Conservation (phyloP, 2,888 invertebrate species). For the Dynastes maya region DNA sequence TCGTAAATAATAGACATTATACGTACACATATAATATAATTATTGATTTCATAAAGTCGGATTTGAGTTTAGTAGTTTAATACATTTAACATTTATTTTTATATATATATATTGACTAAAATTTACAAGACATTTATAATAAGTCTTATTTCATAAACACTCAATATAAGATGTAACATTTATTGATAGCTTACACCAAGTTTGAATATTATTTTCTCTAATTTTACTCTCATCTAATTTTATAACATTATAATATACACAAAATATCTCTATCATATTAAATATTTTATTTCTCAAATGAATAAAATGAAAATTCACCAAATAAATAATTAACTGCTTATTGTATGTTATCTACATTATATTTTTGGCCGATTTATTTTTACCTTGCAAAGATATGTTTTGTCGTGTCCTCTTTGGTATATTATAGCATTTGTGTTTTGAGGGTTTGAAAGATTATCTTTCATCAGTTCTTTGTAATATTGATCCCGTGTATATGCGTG, state of each 20-base stretch:
- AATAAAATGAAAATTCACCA: too few species aligned
- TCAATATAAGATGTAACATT: conserved; percentile 23
- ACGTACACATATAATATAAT: conserved; percentile 10
- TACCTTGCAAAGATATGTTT: too few species aligned
- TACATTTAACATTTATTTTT: conserved; percentile 23
- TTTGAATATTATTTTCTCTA: neutral
- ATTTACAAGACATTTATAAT: conserved; percentile 37
- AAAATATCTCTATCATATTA: neutral
- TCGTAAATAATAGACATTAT: conserved; percentile 34
- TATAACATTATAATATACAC: neutral
- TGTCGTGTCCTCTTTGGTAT: too few species aligned
- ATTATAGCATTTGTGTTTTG: too few species aligned
- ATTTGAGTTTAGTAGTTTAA: conserved; percentile 11
- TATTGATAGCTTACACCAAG: conserved; percentile 10
- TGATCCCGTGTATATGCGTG: too few species aligned
- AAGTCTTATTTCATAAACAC: conserved; percentile 17
- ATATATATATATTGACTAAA: conserved; percentile 30
- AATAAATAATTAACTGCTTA: too few species aligned
- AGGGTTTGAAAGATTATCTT: too few species aligned
- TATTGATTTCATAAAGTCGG: conserved; percentile 23
- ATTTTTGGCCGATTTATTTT: too few species aligned
- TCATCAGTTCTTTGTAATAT: too few species aligned
- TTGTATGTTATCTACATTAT: too few species aligned
- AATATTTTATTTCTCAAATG: too few species aligned
- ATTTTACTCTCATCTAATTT: neutral